These are phyloP conservation scores for Popillia japonica DNA, from an alignment of 1,140 invertebrate genomes.

Conservation along the genomic window DNA sequence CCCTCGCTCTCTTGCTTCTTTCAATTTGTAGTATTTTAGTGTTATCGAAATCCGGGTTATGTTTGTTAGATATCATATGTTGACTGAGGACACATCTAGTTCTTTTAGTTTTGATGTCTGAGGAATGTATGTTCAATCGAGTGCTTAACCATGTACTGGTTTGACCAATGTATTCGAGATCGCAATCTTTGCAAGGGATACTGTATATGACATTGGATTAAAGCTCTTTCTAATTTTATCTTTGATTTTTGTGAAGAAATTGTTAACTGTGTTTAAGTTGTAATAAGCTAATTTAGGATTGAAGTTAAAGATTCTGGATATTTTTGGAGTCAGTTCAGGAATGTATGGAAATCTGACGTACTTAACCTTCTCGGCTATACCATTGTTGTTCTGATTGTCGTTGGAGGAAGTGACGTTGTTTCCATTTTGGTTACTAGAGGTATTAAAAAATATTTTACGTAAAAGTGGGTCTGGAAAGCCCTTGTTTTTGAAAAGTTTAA, in stretches of 20 bases:
- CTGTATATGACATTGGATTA: background rate
- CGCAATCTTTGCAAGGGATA: background rate
- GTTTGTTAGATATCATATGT: background rate
- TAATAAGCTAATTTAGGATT: background rate
- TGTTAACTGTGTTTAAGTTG: background rate
- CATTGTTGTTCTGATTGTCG: background rate
- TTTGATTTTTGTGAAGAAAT: background rate
- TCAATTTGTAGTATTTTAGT: background rate
- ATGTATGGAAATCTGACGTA: background rate
- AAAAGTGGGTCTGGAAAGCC: too few species aligned
- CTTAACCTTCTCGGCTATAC: background rate
- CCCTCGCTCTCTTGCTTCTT: background rate
- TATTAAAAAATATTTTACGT: background rate
- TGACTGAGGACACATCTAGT: background rate
- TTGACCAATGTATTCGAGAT: background rate
- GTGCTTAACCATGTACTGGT: background rate
- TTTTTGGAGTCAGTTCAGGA: background rate
- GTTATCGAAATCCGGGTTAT: background rate
- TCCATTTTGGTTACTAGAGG: background rate
- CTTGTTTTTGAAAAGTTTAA: slow-evolving; percentile 7
- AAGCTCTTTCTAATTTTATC: background rate
- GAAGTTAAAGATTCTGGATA: background rate
- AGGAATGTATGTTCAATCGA: background rate
- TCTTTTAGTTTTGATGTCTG: background rate
- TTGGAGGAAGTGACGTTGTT: background rate